Evolutionary conservation across 2,797 vertebrate genomes (phyloP), one percentile per base, ranked within the genome.

Genomic region (Rhinophrynus dorsalis): DNA sequence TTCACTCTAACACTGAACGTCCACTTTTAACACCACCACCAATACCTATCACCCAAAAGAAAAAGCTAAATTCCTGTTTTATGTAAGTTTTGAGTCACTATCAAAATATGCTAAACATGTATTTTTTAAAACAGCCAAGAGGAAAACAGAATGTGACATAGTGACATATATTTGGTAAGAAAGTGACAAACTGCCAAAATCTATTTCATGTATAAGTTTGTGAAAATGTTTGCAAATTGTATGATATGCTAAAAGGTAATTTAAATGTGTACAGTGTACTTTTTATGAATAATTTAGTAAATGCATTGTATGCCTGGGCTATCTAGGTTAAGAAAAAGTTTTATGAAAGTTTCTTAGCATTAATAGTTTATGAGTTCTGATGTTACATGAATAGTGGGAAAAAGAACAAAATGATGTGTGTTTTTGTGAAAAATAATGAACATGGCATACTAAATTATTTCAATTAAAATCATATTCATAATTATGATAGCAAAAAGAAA

Each of bases 181-280:
- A 55, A 55, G 58, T 61, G 58, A 61, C 57, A 42, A 62, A 29
- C 58, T 69, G 67, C 58, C 67, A 69, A 69, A 44, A 12, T 45
- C 57, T 45, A 69, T 69, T 45, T 54, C 33, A 27, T 55, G 37
- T 51, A 69, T 57, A 69, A 69, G 67, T 69, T 69, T 54, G 67
- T 60, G 48, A 47, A 59, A 62, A 69, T 69, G 67, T 69, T 69
- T 61, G 67, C 67, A 69, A 69, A 69, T 62, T 69, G 67, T 55
- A 62, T 47, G 59, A 69, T 69, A 69, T 69, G 67, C 58, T 69
- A 62, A 69, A 69, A 54, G 58, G 37, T 62, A 18, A 69, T 61
- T 69, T 69, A 69, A 69, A 69, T 69, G 67, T 69, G 58, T 69
- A 69, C 67, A 61, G 45, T 55, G 58, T 62, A 69, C 58, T 55